Conservation (phyloP, 2,113 vertebrate genomes). For the Hydropotes inermis region DNA sequence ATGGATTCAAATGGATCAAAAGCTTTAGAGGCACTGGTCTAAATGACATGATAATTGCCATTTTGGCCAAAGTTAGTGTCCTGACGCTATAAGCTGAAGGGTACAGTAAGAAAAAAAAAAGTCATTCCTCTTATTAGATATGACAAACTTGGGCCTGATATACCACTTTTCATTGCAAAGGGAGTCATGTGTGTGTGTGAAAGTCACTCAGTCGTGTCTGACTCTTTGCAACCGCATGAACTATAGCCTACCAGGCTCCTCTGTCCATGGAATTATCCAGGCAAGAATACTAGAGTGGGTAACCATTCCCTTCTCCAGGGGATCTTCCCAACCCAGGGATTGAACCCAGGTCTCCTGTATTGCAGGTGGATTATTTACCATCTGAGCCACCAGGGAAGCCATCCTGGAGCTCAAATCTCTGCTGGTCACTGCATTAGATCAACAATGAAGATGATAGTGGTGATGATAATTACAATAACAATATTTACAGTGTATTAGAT, state of each 20-base stretch:
- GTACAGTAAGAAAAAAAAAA: not conserved
- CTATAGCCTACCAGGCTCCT: not conserved
- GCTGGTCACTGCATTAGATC: not conserved
- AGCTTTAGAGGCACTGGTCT: not conserved
- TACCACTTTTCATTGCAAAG: not conserved
- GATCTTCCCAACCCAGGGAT: not conserved
- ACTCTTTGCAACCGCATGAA: not conserved
- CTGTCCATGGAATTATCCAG: not conserved
- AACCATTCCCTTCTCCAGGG: not conserved
- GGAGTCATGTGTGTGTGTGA: not conserved
- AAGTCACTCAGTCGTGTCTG: not conserved
- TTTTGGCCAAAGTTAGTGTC: not conserved
- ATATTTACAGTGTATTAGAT: constrained; percentile 14
- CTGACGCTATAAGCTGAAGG: not conserved
- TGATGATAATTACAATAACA: not conserved
- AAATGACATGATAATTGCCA: not conserved
- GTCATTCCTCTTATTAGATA: not conserved
- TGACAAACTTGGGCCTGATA: not conserved
- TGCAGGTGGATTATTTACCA: not conserved
- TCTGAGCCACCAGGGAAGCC: not conserved
- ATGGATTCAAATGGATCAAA: not conserved
- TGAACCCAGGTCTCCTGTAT: not conserved
- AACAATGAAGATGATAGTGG: not conserved
- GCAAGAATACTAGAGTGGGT: not conserved
- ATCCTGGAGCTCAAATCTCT: not conserved